Evolutionary conservation across 2,888 invertebrate genomes (phyloP).

Genomic region (Xestia rhomboidea): DNA sequence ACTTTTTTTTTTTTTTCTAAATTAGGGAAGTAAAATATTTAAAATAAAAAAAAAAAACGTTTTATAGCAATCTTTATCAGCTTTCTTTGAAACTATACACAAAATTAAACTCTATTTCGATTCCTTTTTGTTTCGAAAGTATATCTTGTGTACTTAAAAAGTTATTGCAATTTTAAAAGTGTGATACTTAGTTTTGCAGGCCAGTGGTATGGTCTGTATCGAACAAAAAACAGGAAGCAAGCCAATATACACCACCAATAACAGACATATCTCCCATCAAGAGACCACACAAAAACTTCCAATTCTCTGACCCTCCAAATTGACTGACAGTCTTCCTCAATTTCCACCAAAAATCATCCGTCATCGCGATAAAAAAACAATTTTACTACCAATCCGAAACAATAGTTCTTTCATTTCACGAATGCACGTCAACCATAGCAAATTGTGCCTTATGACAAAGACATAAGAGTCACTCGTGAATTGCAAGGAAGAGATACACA

Average conservation of each 20-base stretch:
- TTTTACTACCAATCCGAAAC: not conserved
- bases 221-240: not conserved
- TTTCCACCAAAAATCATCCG: conserved; percentile 16
- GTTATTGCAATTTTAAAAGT: too few species aligned
- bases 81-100: too few species aligned
- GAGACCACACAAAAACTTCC: not conserved
- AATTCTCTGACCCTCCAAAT: conserved; percentile 21
- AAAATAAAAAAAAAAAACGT: too few species aligned
- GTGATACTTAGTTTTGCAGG: too few species aligned
- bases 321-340: conserved; percentile 9
- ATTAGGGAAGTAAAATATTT: too few species aligned
- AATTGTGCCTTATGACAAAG: not conserved
- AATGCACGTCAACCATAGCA: not conserved
- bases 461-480: not conserved
- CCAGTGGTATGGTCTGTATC: not conserved
- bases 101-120: too few species aligned
- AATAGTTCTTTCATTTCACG: not conserved
- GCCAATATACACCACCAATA: not conserved
- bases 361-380: conserved; percentile 13
- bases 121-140: too few species aligned
- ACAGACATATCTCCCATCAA: too few species aligned
- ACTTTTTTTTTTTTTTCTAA: too few species aligned
- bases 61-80: too few species aligned
- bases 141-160: too few species aligned
- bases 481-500: not conserved